Percentiles rank a stretch among this genome's conserved stretches.
These are phyloP conservation scores for Oreotrochilus melanogaster DNA, from an alignment of 2,113 vertebrate species.

Conservation along the genomic window DNA sequence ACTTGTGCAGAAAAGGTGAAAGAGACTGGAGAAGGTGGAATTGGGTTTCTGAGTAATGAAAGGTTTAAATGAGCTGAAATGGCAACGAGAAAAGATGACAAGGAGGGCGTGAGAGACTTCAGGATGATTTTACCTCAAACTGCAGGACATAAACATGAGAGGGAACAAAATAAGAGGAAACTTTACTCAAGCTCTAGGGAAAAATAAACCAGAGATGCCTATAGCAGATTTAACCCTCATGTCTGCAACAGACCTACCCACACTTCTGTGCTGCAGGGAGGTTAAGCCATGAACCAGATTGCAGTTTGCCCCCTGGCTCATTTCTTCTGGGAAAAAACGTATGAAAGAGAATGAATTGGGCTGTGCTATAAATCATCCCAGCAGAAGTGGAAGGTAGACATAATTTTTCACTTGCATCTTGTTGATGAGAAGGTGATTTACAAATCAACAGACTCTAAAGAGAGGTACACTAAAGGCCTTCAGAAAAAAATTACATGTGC, in stretches of 20 bases:
- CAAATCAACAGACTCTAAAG: not conserved
- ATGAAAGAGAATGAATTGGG: not conserved
- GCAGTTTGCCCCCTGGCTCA: not conserved
- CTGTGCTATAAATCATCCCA: not conserved
- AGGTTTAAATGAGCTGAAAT: not conserved
- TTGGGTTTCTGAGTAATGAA: not conserved
- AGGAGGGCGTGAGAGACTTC: not conserved
- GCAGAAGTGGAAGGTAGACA: not conserved
- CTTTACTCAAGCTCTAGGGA: not conserved
- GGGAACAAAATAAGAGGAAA: slow-evolving; percentile 28
- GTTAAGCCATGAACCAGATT: not conserved
- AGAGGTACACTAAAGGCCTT: not conserved
- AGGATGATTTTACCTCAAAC: slow-evolving; percentile 22
- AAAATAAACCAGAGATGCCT: not conserved
- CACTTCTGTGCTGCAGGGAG: not conserved
- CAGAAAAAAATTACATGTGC: not conserved
- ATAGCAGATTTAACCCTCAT: not conserved
- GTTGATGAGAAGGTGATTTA: slow-evolving; percentile 13
- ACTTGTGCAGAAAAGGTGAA: slow-evolving; percentile 7
- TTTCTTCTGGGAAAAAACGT: not conserved
- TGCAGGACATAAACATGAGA: not conserved
- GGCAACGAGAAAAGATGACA: not conserved
- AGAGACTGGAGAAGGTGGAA: not conserved
- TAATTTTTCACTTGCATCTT: not conserved
- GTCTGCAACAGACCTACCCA: not conserved